Conservation (phyloP, 2,113 vertebrate genomes). For the Rafetus swinhoei region DNA sequence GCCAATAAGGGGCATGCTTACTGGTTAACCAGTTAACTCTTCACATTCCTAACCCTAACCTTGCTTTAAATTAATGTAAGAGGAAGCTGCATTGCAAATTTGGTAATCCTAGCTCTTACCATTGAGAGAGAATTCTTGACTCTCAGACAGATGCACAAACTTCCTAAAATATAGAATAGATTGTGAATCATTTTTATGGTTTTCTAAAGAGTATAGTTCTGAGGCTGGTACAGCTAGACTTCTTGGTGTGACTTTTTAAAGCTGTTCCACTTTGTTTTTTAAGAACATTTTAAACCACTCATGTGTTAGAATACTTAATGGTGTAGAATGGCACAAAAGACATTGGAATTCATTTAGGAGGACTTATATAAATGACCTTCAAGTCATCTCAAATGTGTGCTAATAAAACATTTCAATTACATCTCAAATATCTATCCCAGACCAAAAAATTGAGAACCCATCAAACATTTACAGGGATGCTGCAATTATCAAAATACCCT, state of each 20-base stretch:
- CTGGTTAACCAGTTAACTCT: too few relatives aligned
- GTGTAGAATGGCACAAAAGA: not conserved
- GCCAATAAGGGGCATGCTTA: too few relatives aligned
- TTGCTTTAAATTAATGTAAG: too few relatives aligned
- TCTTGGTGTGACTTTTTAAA: not conserved
- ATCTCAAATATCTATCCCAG: not conserved
- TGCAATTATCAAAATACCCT: not conserved
- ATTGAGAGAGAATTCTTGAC: too few relatives aligned
- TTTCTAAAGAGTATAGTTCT: not conserved
- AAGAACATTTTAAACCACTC: not conserved
- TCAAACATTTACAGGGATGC: not conserved
- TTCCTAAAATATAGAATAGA: not conserved
- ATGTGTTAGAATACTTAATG: not conserved
- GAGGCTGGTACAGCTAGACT: not conserved
- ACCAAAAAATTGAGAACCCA: not conserved
- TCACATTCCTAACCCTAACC: too few relatives aligned
- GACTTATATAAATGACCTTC: not conserved
- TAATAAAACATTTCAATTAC: not conserved
- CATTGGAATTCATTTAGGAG: not conserved
- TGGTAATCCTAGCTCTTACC: too few relatives aligned
- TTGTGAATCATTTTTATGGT: not conserved
- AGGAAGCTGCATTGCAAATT: too few relatives aligned
- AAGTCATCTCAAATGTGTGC: not conserved
- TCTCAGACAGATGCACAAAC: too few relatives aligned
- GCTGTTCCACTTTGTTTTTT: not conserved